Percentiles rank a stretch among this genome's conserved stretches.
These are phyloP conservation scores for Xestia sexstrigata DNA, from an alignment of 2,888 invertebrate genomes.

Conservation along the genomic window DNA sequence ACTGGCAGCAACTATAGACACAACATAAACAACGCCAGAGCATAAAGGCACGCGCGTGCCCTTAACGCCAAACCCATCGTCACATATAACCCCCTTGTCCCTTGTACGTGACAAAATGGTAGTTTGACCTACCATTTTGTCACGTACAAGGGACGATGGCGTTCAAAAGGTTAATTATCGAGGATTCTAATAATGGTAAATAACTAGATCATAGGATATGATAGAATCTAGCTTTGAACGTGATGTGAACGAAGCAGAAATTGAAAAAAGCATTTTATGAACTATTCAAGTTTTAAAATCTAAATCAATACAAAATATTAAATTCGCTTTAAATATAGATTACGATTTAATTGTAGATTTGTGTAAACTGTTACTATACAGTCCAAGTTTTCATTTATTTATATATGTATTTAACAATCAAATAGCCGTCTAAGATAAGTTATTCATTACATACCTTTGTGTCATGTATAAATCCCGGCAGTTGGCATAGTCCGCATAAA, in stretches of 20 bases:
- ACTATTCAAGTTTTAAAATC: too few species aligned
- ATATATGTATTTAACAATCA: background rate
- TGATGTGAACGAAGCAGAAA: background rate
- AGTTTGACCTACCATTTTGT: too few species aligned
- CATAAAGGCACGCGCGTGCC: too few species aligned
- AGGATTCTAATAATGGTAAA: background rate
- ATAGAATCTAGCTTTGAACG: background rate
- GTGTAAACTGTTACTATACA: background rate
- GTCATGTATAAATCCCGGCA: constrained; percentile 91
- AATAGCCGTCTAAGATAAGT: background rate
- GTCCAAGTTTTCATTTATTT: background rate
- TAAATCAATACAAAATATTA: background rate
- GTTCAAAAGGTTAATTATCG: too few species aligned
- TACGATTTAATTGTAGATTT: background rate
- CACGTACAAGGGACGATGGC: too few species aligned
- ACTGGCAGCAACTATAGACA: too few species aligned
- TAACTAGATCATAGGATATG: background rate
- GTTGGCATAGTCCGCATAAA: constrained; percentile 93
- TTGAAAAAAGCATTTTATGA: background rate
- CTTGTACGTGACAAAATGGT: too few species aligned
- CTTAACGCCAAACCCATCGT: too few species aligned
- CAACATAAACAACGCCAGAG: too few species aligned
- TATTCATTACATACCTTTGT: constrained; percentile 74
- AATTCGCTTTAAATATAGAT: background rate
- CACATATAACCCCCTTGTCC: too few species aligned